A percentile compares a stretch with the other conserved stretches of the same genome.
Evolutionary conservation across 2,888 invertebrate genomes (phyloP).

Genomic region (Doris montereyensis): DNA sequence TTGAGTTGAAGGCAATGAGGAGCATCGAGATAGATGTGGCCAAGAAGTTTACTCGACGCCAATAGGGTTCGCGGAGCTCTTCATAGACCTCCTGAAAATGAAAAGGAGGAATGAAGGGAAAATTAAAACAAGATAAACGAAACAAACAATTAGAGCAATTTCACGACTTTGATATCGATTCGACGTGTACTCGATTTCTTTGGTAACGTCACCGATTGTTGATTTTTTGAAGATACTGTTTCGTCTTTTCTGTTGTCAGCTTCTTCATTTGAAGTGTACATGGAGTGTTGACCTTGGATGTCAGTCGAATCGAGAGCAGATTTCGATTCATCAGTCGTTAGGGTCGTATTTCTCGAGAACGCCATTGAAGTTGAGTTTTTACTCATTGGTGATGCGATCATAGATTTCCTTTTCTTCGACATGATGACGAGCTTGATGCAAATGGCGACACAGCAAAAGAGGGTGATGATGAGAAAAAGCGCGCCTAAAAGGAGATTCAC

Average conservation of each 20-base stretch:
- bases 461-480: not conserved
- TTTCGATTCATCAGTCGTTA: no score
- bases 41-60: not conserved
- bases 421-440: not conserved
- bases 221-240: no score
- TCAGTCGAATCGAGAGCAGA: no score
- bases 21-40: conserved; percentile 13
- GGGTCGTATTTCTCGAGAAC: no score
- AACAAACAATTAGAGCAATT: conserved; percentile 12
- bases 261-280: no score
- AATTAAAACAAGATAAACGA: not conserved
- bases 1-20: not conserved
- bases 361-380: no score
- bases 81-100: not conserved
- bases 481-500: not conserved
- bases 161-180: not conserved
- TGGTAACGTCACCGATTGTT: no score
- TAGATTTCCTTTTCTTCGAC: not conserved
- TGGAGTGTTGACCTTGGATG: no score
- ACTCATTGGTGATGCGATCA: no score
- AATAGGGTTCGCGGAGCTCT: not conserved
- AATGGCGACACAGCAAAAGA: not conserved
- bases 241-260: no score
- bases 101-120: not conserved
- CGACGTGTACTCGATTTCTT: no score